Evolutionary conservation across 2,888 invertebrate genomes (phyloP), one percentile per base, ranked within the genome.

Genomic region (Eristalis pertinax): DNA sequence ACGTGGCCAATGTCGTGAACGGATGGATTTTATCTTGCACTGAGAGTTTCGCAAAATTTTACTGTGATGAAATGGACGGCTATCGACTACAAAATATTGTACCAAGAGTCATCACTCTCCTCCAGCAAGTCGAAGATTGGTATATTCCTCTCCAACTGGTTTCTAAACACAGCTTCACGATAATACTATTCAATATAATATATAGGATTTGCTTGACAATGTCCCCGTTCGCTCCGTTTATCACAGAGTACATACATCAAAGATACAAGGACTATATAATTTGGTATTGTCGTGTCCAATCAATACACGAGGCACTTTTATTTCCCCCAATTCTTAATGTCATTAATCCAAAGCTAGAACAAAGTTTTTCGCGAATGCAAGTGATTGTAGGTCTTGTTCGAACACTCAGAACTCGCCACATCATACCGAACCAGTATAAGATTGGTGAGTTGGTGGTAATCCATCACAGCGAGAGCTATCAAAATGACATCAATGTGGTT

Each of bases 61-160:
- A 99, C 1, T 95, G 96, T 79, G 94, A 95, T 90, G 99, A 99
- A 94, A 99, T 99, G 99, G 95, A 95, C 89, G 96, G 96, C 0
- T 99, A 99, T 92, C 95, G 96, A 85, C 93, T 99, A 73, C 99
- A 98, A 92, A 98, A 98, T 4, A 98, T 99, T 13, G 96, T 98
- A 4, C 98, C 98, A 0, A 68, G 96, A 81, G 93, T 99, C 65
- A 96, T 98, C 0, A 97, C 98, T 91, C 98, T 97, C 93, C 97
- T 99, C 88, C 98, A 98, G 90, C 97, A 98, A 91, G 94, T 99
- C 7, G 99, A 98, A 62, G 99, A 99, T 92, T 98, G 98, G 98
- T 99, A 98, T 92, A 98, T 99, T 35, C 94, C 99, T 89, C 97
- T 99, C 96, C 99, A 99, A 76, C 96, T 95, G 90, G 94, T 98